Percentiles rank a stretch among this genome's conserved stretches.
Conservation (phyloP, 2,888 invertebrate species). For the Cantharis flavilabris region DNA sequence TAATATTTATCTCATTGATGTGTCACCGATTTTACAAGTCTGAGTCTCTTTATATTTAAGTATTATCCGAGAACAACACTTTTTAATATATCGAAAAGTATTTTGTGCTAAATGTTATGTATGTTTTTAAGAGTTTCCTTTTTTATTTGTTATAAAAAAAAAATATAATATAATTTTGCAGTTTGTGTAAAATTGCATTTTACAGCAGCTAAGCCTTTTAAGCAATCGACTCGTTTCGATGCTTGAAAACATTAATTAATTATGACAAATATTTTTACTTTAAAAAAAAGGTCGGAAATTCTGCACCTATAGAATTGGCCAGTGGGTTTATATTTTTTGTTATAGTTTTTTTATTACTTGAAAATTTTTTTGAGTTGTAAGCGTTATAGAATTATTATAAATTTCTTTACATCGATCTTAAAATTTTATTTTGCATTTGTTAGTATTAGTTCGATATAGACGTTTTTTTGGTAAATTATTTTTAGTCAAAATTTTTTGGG, state of each 20-base stretch:
- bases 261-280: not conserved
- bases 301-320: not conserved
- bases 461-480: not conserved
- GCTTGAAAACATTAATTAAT: not conserved
- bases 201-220: not conserved
- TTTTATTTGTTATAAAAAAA: not conserved
- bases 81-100: not conserved
- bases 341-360: not conserved
- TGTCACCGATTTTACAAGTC: conserved; percentile 56
- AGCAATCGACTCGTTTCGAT: not conserved
- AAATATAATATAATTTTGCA: not conserved
- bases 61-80: conserved; percentile 33
- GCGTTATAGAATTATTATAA: not conserved
- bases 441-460: not conserved
- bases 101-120: not conserved
- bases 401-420: not conserved
- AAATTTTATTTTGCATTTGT: conserved; percentile 1
- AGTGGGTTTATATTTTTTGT: conserved; percentile 31
- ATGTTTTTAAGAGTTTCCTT: not conserved
- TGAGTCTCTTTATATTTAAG: conserved; percentile 58
- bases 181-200: not conserved
- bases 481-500: conserved; percentile 23
- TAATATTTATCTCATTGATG: conserved; percentile 37
- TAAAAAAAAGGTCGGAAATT: not conserved
- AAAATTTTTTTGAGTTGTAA: not conserved